Percentiles rank a stretch among this genome's conserved stretches.
These are phyloP conservation scores for Mastomys natalensis DNA, from an alignment of 2,113 vertebrate genomes.

Conservation along the genomic window DNA sequence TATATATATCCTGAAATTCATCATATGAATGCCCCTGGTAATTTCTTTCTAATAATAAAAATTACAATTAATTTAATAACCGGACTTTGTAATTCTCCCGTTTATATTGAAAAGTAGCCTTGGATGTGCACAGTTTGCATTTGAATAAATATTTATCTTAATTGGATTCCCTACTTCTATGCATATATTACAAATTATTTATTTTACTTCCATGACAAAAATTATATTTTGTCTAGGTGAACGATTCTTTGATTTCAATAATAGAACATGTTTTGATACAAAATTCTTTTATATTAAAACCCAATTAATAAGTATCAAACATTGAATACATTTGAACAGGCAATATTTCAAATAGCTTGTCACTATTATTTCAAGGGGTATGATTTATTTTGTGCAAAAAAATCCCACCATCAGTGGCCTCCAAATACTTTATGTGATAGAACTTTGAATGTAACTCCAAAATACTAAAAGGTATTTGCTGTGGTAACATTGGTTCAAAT, in stretches of 20 bases:
- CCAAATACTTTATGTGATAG: background rate
- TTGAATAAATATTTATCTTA: background rate
- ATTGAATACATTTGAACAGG: background rate
- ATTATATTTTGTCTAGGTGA: background rate
- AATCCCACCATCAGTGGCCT: background rate
- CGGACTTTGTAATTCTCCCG: background rate
- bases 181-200: background rate
- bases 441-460: background rate
- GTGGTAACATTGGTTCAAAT: background rate
- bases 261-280: background rate
- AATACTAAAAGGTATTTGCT: background rate
- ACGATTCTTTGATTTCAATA: background rate
- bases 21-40: background rate
- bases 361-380: background rate
- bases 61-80: slow-evolving; percentile 1
- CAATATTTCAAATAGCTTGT: background rate
- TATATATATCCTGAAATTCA: background rate
- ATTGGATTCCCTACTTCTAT: background rate
- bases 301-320: background rate
- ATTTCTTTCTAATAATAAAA: slow-evolving; percentile 22
- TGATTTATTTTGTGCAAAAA: background rate
- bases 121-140: background rate
- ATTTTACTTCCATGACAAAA: background rate
- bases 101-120: background rate
- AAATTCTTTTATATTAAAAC: background rate